phyloP scores from a whole-genome alignment of 35 echinoderm and acorn worm species.

The Ophioderma brevispina region DNA sequence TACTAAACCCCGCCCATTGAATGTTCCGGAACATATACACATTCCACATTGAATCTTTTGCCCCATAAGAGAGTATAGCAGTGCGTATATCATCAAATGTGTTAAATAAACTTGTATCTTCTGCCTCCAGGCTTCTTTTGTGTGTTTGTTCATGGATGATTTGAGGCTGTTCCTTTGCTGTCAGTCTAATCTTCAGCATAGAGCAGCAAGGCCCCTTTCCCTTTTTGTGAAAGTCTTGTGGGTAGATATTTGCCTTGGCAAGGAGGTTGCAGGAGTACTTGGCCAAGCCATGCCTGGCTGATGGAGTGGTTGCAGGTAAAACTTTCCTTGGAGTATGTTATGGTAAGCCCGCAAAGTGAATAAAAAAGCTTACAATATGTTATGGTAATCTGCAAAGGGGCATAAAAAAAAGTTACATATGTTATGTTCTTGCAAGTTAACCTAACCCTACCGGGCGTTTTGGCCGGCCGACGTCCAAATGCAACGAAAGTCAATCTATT shows the following conservation, averaged over 20 bases:
- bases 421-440: too few species aligned
- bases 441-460: too few species aligned
- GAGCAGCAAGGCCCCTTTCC: conserved; percentile 88
- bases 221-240: conserved; percentile 89
- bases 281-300: conserved; percentile 56
- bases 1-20: too few species aligned
- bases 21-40: too few species aligned
- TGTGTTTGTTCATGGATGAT: background rate
- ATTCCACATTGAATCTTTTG: conserved; percentile 34
- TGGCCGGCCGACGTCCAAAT: too few species aligned
- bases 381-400: background rate
- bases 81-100: conserved; percentile 88
- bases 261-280: conserved; percentile 34
- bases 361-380: too few species aligned
- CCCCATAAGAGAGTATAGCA: conserved; percentile 94
- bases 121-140: conserved; percentile 79
- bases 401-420: too few species aligned
- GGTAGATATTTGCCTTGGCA: conserved; percentile 44
- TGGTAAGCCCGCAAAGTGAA: conserved; percentile 88
- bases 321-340: conserved; percentile 76
- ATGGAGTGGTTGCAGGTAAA: conserved; percentile 90
- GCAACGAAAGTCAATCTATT: too few species aligned
- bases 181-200: conserved; percentile 92
- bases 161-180: conserved; percentile 11
- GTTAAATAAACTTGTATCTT: conserved; percentile 77